Base-by-base conservation (phyloP, 2,888 invertebrate genomes). In the Brachyptera risi region DNA sequence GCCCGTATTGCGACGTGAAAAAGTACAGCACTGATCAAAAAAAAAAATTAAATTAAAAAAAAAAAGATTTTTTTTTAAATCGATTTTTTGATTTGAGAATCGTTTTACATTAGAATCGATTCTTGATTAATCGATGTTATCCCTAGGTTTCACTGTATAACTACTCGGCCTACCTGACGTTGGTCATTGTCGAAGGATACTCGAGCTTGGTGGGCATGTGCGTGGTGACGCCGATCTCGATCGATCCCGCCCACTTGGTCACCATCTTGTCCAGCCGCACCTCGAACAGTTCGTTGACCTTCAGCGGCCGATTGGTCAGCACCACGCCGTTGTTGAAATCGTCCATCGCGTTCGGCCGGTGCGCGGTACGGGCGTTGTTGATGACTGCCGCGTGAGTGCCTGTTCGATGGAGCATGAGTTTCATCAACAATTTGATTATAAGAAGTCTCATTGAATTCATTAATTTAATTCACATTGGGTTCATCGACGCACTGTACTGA, bases 281-380 rank as follows among this genome's bases (percentile, higher is more conserved):
- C 81, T 96, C 95, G 76, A 96, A 96, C 70, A 96, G 76, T 77
- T 96, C 96, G 70, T 92, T 92, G 11, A 89, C 85, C 70, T 86
- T 87, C 62, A 96, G 75, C 0, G 91, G 89, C 49, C 96, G 82
- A 66, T 88, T 86, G 1, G 95, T 95, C 70, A 96, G 81, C 56
- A 96, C 93, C 26, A 96, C 92, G 23, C 94, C 96, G 74, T 96
- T 94, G 75, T 95, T 94, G 76, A 95, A 96, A 79, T 92, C 92
- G 75, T 93, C 92, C 66, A 89, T 86, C 68, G 95, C 93, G 74
- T 95, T 94, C 71, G 96, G 95, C 74, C 96, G 81, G 75, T 93
- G 87, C 65, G 95, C 95, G 67, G 95, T 94, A 72, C 90, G 83
- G 69, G 92, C 92, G 75, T 90, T 88, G 72, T 92, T 92, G 68